Percentiles rank a stretch among this genome's conserved stretches.
These are phyloP conservation scores for Lepidochitona cinerea DNA, from an alignment of 2,888 invertebrate genomes.

Conservation along the genomic window DNA sequence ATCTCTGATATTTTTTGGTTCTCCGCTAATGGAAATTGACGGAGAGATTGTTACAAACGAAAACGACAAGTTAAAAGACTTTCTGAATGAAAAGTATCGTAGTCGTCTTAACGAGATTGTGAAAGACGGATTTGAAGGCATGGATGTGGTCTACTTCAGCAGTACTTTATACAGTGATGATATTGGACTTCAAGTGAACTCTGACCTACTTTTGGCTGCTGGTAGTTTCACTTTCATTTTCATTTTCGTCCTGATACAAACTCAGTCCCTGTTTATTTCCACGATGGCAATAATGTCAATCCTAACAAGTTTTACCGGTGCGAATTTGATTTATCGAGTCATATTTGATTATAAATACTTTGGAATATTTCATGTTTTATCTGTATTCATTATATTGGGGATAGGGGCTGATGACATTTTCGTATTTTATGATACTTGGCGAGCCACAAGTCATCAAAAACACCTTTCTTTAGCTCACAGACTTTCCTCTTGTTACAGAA, in stretches of 20 bases:
- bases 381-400: constrained; percentile 66
- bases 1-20: constrained; percentile 39
- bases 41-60: constrained; percentile 21
- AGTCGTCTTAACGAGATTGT: constrained; percentile 24
- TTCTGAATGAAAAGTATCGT: constrained; percentile 30
- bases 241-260: constrained; percentile 52
- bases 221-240: constrained; percentile 56
- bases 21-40: constrained; percentile 33
- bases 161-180: constrained; percentile 1
- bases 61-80: constrained; percentile 25
- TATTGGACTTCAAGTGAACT: constrained; percentile 35
- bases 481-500: constrained; percentile 57
- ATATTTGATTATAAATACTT: constrained; percentile 51
- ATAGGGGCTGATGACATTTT: constrained; percentile 68
- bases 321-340: constrained; percentile 52
- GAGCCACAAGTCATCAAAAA: constrained; percentile 43
- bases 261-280: constrained; percentile 50
- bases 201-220: constrained; percentile 47
- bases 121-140: neutral
- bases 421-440: constrained; percentile 65
- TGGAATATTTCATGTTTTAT: constrained; percentile 65
- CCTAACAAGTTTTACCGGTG: constrained; percentile 43
- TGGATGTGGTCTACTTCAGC: constrained; percentile 39
- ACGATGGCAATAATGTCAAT: constrained; percentile 44
- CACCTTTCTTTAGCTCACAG: constrained; percentile 50